A percentile compares a stretch with the other conserved stretches of the same genome.
phyloP scores from a whole-genome alignment of 1,140 invertebrate species.

The Acromyrmex heyeri region DNA sequence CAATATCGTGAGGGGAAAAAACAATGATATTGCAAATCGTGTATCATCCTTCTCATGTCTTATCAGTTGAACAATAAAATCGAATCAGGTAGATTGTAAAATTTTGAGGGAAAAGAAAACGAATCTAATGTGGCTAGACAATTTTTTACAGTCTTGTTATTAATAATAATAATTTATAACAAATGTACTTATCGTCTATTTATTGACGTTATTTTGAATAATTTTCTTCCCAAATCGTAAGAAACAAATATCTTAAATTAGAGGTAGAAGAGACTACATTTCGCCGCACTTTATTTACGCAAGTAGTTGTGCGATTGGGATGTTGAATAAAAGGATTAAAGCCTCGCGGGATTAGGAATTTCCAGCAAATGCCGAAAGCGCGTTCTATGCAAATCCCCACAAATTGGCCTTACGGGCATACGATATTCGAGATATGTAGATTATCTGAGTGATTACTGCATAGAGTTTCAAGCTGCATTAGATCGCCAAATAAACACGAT shows the following conservation, averaged over 20 bases:
- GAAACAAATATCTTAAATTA: neutral
- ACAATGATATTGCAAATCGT: neutral
- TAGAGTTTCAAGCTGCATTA: neutral
- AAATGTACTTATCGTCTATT: neutral
- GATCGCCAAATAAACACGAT: neutral
- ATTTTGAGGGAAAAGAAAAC: neutral
- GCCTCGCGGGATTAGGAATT: conserved; percentile 35
- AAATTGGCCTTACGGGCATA: conserved; percentile 24
- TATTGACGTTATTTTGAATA: neutral
- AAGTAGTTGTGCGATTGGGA: neutral
- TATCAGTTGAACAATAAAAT: neutral
- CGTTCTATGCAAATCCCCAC: conserved; percentile 34
- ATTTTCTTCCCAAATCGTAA: neutral
- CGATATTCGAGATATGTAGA: neutral
- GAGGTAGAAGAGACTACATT: neutral
- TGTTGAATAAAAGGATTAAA: conserved; percentile 33
- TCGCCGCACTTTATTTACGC: neutral
- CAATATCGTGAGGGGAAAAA: neutral
- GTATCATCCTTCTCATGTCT: neutral
- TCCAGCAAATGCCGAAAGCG: conserved; percentile 2
- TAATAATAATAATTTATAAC: neutral
- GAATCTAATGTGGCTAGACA: neutral
- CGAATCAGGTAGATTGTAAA: neutral
- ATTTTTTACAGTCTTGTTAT: neutral
- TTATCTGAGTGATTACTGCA: conserved; percentile 12